Base-by-base conservation (phyloP, 2,888 invertebrate genomes). In the Euzetes globulus region DNA sequence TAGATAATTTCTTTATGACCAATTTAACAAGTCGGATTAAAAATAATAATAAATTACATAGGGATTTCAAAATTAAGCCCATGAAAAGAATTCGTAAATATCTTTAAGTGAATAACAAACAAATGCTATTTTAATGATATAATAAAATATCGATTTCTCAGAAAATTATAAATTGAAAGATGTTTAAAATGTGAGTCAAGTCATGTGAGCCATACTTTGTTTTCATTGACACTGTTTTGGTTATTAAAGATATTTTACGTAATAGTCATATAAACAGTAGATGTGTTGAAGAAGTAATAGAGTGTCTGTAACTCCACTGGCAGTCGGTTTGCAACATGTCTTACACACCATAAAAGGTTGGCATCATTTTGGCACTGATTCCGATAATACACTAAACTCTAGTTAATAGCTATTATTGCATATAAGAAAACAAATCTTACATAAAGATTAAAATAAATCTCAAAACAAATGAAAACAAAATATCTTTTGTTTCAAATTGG, bases 301-400 rank as follows among this genome's bases (percentile, higher is more conserved):
- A 11, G 17, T 27, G 17, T 37, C 1, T 37, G 25, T 65, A 27
- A 37, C 65, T 29, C 29, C 1, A 37, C 37, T 27, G 19, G 6
- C 52, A 52, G 52, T 19, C 52, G n/a, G 52, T 52, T 52, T 19
- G n/a, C 33, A 65, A 29, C 11, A 65, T 37, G 37, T 65, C 37
- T 65, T 27, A 65, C 63, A 65, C 41, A 37, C 65, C 65, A 65
- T 65, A 37, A 37, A 65, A 17, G 65, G 65, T 65, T 65, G 37
- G 37, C 11, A n/a, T 65, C 3, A 65, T 27, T 65, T 65, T 65
- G 65, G 65, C 65, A 65, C 65, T 37, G 9, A 65, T 37, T 65
- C 29, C 63, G 22, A 3, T 15, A 6, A 9, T 63, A 63, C 63
- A 63, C 15, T 63, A 15, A 19, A 63, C 63, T 29, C 37, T 37